A percentile compares a stretch with the other conserved stretches of the same genome.
Evolutionary conservation across 2,113 vertebrate species (phyloP).

Genomic region (Boulengeromyrus knoepffleri): DNA sequence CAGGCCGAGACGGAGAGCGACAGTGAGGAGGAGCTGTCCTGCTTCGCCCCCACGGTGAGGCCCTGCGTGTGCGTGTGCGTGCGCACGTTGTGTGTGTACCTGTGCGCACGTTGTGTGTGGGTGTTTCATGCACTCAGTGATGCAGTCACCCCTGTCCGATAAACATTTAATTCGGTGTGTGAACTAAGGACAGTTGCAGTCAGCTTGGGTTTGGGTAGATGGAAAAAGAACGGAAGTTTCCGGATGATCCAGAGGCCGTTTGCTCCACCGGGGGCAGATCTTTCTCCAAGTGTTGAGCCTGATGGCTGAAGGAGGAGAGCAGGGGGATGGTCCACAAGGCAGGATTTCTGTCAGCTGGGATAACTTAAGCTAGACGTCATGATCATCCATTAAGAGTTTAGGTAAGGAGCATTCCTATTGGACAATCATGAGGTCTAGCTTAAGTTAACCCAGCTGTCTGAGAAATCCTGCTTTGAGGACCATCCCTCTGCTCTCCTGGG

Average conservation of each 20-base stretch:
- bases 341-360: background rate
- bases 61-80: background rate
- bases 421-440: background rate
- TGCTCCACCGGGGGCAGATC: background rate
- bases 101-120: background rate
- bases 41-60: conserved; percentile 84
- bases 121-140: background rate
- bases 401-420: background rate
- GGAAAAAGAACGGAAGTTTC: background rate
- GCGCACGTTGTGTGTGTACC: background rate
- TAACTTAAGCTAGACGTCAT: background rate
- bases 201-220: background rate
- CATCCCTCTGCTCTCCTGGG: background rate
- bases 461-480: background rate
- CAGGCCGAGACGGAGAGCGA: conserved; percentile 92
- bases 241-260: background rate
- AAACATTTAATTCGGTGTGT: background rate
- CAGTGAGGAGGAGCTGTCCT: conserved; percentile 90
- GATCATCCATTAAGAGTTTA: background rate
- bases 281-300: background rate
- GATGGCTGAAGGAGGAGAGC: too few relatives aligned
- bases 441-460: background rate
- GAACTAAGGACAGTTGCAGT: background rate
- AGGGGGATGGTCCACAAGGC: background rate
- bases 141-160: background rate